These are phyloP conservation scores for Psophia crepitans DNA, from an alignment of 2,113 vertebrate species.

Conservation along the genomic window DNA sequence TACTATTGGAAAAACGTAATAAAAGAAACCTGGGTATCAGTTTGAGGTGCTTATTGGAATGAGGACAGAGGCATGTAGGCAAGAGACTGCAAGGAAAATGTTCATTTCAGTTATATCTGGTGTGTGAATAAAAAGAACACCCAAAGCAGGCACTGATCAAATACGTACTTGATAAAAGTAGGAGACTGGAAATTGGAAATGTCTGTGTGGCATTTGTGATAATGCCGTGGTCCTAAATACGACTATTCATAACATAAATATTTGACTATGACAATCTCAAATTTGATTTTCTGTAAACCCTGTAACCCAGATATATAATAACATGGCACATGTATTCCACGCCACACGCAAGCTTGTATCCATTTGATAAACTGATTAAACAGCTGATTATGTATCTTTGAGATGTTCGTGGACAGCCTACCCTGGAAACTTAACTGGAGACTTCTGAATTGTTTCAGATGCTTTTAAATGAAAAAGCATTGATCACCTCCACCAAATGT, in stretches of 20 bases:
- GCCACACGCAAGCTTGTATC: background rate
- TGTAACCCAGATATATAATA: background rate
- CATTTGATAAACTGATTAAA: background rate
- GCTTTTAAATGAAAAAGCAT: background rate
- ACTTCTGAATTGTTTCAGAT: background rate
- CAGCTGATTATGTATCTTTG: background rate
- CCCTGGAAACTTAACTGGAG: background rate
- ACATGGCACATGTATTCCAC: background rate
- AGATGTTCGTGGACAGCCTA: background rate
- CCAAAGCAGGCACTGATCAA: background rate
- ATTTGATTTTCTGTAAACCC: background rate
- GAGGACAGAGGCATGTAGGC: background rate
- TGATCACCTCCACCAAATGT: background rate
- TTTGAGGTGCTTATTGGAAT: background rate
- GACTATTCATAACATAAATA: background rate
- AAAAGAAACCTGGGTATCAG: background rate
- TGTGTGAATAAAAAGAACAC: background rate
- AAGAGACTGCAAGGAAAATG: background rate
- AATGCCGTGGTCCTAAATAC: background rate
- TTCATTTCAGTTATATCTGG: background rate
- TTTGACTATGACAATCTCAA: background rate
- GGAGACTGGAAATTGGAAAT: background rate
- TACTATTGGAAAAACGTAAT: background rate
- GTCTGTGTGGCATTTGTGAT: background rate
- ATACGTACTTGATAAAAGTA: background rate